Base-by-base conservation (phyloP, 1,140 invertebrate species). In the Scaptomyza montana region DNA sequence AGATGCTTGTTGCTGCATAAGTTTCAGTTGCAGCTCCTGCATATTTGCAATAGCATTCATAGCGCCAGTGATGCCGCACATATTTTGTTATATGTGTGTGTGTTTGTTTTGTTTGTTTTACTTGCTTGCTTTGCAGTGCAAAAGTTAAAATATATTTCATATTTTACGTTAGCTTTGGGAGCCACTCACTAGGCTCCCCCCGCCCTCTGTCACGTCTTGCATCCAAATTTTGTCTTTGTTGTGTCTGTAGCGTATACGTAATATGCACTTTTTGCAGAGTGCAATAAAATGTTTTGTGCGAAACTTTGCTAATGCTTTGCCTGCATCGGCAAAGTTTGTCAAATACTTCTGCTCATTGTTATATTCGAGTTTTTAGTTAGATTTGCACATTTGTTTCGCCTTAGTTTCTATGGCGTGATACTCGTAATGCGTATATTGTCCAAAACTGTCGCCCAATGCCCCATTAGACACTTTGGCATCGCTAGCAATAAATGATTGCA, bases 111-210 rank as follows among this genome's bases (percentile, higher is more conserved):
- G 28, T 56, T 74, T 73, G 50, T 82, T 74, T 74, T 62, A 39
- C 36, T 59, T 62, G 36, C 61, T 74, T 73, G 56, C 21, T 43
- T 53, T 62, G 36, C 61, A 46, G 81, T 64, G 70, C 77, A 77
- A 82, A 87, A 87, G 84, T 84, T 87, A 69, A 89, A 87, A 84
- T 84, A 87, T 89, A 89, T 87, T 89, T 87, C 84, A 87, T 87
- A 89, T 89, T 87, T 87, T 89, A 87, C 84, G 80, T 79, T 81
- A 67, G 84, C 79, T 64, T 59, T 64, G 84, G 84, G 79, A 87
- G 59, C 62, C 39, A 19, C 41, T 46, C 47, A 43, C 36, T 46
- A 1, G 41, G 5, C 41, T 13, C 55, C 4, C 55, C 12, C 12
- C 9, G 5, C 2, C 2, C 10, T 41, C n/a, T n/a, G 21, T 25